Conservation (phyloP, 1,140 invertebrate genomes). For the Hestina assimilis region DNA sequence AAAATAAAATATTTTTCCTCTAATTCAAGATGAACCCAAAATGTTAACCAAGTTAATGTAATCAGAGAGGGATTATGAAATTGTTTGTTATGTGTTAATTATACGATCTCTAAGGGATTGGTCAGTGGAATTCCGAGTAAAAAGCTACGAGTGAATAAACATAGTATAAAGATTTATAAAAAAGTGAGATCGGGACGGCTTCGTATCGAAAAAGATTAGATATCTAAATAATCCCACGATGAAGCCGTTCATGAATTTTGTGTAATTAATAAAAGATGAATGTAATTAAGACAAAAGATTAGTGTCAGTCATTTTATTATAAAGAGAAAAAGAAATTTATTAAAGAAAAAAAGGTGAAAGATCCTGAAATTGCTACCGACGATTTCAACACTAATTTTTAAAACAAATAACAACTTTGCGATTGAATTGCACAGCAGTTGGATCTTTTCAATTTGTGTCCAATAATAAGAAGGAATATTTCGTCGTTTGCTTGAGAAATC, state of each 20-base stretch:
- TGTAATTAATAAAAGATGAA: neutral
- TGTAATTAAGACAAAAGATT: no score
- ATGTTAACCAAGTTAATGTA: neutral
- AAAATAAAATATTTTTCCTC: neutral
- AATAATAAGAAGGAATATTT: constrained; percentile 63
- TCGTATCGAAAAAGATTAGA: neutral
- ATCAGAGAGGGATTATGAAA: constrained; percentile 6
- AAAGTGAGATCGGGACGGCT: neutral
- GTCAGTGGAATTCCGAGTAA: neutral
- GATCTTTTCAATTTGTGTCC: constrained; percentile 58
- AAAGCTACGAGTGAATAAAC: neutral
- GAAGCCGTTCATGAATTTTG: neutral
- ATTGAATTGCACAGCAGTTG: constrained; percentile 59
- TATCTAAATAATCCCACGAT: no score
- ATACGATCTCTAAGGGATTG: neutral
- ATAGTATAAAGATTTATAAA: neutral
- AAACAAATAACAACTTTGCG: constrained; percentile 49
- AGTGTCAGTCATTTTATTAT: no score
- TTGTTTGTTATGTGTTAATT: constrained; percentile 11
- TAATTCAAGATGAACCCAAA: neutral
- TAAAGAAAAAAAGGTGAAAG: neutral
- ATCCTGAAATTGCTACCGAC: neutral
- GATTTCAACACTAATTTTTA: constrained; percentile 29
- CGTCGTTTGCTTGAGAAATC: constrained; percentile 57
- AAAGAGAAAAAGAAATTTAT: no score